Evolutionary conservation across 2,113 vertebrate genomes (phyloP).

Genomic region (Tricholaema leucomelas): DNA sequence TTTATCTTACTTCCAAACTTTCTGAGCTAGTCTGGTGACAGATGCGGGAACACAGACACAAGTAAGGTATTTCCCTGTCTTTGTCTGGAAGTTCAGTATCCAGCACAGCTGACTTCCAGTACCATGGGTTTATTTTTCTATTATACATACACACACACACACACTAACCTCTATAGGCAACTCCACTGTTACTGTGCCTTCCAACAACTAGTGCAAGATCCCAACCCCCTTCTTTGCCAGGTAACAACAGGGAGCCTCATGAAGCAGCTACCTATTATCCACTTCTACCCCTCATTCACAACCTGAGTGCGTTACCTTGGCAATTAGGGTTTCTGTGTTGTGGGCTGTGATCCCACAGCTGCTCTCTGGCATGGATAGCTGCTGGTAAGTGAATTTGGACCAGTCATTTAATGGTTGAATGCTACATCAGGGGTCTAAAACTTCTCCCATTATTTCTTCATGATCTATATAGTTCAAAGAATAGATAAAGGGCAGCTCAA

Average conservation of each 20-base stretch:
- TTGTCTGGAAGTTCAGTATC: not conserved
- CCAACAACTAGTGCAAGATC: not conserved
- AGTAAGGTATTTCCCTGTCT: not conserved
- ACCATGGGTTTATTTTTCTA: not conserved
- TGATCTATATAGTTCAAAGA: not conserved
- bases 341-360: no score
- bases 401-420: not conserved
- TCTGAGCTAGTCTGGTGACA: not conserved
- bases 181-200: not conserved
- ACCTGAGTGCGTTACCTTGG: not conserved
- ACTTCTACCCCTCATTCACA: not conserved
- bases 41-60: not conserved
- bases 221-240: not conserved
- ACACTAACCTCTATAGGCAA: not conserved
- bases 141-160: no score
- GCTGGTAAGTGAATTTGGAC: not conserved
- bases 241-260: not conserved
- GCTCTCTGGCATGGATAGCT: not conserved
- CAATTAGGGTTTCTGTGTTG: not conserved
- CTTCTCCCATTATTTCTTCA: not conserved
- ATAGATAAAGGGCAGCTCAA: not conserved
- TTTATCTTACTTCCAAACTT: no score
- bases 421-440: not conserved
- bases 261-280: not conserved
- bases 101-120: not conserved